Percentiles rank a stretch among this genome's conserved stretches.
Conservation (phyloP, 2,797 vertebrate species). For the Acanthurus tractus region DNA sequence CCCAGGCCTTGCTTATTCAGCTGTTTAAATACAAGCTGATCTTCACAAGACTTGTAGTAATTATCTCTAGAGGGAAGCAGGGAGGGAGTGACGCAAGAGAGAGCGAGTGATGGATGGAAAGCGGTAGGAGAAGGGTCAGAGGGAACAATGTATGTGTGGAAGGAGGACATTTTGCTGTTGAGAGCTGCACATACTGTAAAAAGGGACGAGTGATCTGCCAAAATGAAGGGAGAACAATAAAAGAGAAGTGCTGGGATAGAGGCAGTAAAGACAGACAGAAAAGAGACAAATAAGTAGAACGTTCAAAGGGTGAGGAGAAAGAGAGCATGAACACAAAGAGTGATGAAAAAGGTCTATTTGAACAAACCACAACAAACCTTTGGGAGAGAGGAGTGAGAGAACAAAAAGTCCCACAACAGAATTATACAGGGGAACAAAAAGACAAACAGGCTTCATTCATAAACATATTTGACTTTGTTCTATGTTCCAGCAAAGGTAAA, state of each 20-base stretch:
- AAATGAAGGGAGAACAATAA: conserved; percentile 17
- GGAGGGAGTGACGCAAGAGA: conserved; percentile 27
- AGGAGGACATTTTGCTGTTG: conserved; percentile 41
- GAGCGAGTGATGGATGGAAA: conserved; percentile 56
- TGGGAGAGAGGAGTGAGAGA: background rate
- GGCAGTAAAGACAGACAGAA: background rate
- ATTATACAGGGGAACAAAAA: background rate
- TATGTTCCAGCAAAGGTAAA: conserved; percentile 13
- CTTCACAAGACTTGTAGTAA: conserved; percentile 80
- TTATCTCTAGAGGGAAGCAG: conserved; percentile 72
- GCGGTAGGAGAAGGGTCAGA: conserved; percentile 60
- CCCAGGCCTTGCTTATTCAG: conserved; percentile 77
- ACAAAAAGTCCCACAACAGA: conserved; percentile 8
- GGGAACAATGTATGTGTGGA: conserved; percentile 37
- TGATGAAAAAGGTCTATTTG: conserved; percentile 15
- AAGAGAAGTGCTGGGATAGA: conserved; percentile 26
- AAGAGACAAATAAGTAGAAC: conserved; percentile 3
- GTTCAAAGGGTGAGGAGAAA: conserved; percentile 14
- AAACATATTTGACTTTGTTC: conserved; percentile 4
- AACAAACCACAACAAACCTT: conserved; percentile 12
- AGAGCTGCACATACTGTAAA: conserved; percentile 9
- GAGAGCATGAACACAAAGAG: conserved; percentile 28
- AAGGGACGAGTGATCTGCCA: conserved; percentile 6
- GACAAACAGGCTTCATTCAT: conserved; percentile 3
- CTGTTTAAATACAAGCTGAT: conserved; percentile 85